Evolutionary conservation across 2,113 vertebrate species (phyloP), one percentile per base, ranked within the genome.

Genomic region (Labeo rohita): DNA sequence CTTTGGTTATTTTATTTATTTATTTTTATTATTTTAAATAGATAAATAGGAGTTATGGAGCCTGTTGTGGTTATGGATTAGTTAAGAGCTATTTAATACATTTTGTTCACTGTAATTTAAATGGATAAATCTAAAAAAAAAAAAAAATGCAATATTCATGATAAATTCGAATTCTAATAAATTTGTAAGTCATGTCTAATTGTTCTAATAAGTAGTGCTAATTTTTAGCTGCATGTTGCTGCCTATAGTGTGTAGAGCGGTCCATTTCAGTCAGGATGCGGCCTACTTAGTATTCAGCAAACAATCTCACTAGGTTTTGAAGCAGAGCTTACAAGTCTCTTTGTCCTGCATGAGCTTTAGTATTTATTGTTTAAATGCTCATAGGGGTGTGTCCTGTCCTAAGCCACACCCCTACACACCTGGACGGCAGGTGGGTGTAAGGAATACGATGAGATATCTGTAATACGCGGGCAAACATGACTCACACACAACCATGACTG

Each of bases 371-470:
- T 18, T 6, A 21, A 73, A 73, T n/a, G 36, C 8, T 18, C 4
- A 0, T 11, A 72, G 70, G 70, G 18, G 70, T 45, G 70, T 34
- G 28, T 63, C 11, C 36, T 50, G 12, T 36, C 12, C 63, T 28
- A 73, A 28, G 28, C 45, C 63, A 13, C n/a, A 15, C 56, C 72
- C 59, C 83, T 15, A 6, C 70, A 21, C 49, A 84, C 82, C 66
- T 74, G 54, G 47, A 6, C 13, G 50, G 36, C 54, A 36, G 75
- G 52, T 84, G 81, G 23, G 59, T 73, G 6, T 77, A 45, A 6
- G 47, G 77, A n/a, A 47, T 86, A 75, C 47, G 83, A 86, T 73
- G 72, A 87, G 56, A 12, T 65, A 68, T 72, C 68, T 45, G 70
- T 73, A 39, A 4, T 45, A 39, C 11, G 21, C 39, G 12, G 39